Base-by-base conservation (phyloP, 2,888 invertebrate species). In the Ophion slaviceki region DNA sequence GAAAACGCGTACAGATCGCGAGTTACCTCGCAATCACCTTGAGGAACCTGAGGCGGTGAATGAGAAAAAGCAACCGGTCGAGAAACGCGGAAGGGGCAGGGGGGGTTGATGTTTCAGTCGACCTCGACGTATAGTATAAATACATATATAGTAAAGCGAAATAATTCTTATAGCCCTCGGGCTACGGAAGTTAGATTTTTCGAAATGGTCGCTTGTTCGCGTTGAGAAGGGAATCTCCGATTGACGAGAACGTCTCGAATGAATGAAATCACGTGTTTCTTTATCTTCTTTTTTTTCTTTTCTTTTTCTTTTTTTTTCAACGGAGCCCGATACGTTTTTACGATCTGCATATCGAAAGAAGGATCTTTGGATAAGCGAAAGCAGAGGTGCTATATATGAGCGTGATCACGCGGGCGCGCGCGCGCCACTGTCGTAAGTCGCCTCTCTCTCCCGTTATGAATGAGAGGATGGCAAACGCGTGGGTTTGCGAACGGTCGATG, bases 391-490 rank as follows among this genome's bases (percentile, higher is more conserved):
- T 64, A 71, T 64, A 53, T 36, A 61, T 28, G 68, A 59, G 75
- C 11, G 40, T 59, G 71, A 45, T 70, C 81, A 32, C 32, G 32
- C 32, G 32, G 32, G 32, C 32, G 32, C 32, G 57, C 40, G 70
- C 77, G 57, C 66, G 64, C 75, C 53, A 82, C 85, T 79, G 82
- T 82, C 76, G 85, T 77, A 82, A 86, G 77, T 86, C 77, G 78
- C 74, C 82, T 86, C 80, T 79, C 82, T 86, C 82, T 82, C 80
- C 86, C 82, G 86, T 86, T 86, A 86, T 83, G 86, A 86, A 86
- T 86, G 82, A 74, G 75, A 82, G 70, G 85, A 85, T 85, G 82
- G 86, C 77, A 72, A 80, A 74, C 75, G 82, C 71, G 85, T 82
- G 86, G 86, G 71, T 36, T 80, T 68, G n/a, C 61, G 67, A 57